phyloP scores from a whole-genome alignment of 2,888 invertebrate species.

The Orthosia gracilis region DNA sequence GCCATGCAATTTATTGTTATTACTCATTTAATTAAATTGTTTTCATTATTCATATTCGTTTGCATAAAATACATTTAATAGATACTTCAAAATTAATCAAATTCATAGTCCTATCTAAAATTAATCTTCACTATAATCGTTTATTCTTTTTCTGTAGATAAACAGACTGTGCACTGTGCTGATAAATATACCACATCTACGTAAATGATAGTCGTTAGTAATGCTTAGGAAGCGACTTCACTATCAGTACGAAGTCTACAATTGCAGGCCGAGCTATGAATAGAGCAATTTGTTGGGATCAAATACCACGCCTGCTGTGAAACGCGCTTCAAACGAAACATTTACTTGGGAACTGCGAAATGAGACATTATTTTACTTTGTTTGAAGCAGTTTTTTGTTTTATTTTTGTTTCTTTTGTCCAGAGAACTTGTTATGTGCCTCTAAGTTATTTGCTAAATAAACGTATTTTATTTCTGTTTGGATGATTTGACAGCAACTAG shows the following conservation, averaged over 20 bases:
- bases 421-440: no score
- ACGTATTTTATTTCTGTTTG: no score
- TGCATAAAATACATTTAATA: background rate
- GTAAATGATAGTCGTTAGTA: slow-evolving; percentile 23
- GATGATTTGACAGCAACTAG: no score
- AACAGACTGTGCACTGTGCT: background rate
- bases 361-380: background rate
- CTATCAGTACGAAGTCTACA: slow-evolving; percentile 30
- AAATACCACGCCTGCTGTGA: slow-evolving; percentile 51
- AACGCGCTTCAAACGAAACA: slow-evolving; percentile 32
- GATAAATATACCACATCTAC: slow-evolving; percentile 6
- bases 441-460: no score
- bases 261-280: slow-evolving; percentile 54
- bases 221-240: slow-evolving; percentile 24
- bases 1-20: no score
- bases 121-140: background rate
- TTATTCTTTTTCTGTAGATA: background rate
- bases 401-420: no score
- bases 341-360: slow-evolving; percentile 22
- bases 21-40: background rate
- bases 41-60: background rate
- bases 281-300: slow-evolving; percentile 58
- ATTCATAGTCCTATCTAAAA: background rate
- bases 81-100: background rate
- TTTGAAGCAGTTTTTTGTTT: background rate